Percentiles rank a stretch among this genome's conserved stretches.
phyloP scores from a whole-genome alignment of 2,113 vertebrate genomes.

The Mormyrus lacerda region DNA sequence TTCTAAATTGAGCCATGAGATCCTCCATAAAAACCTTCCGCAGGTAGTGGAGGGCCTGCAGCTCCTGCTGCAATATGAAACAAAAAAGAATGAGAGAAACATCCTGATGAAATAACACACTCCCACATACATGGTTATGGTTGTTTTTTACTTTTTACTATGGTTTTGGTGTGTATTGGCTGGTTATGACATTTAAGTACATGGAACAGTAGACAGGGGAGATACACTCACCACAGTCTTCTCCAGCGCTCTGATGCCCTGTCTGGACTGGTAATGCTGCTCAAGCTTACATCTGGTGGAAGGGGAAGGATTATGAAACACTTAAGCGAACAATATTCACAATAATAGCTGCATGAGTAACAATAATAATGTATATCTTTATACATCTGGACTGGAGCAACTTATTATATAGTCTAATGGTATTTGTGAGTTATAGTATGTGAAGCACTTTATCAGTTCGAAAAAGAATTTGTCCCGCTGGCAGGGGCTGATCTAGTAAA shows the following conservation, averaged over 20 bases:
- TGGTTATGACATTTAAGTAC: background rate
- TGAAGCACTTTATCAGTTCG: background rate
- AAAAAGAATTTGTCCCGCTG: background rate
- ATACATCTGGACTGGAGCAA: background rate
- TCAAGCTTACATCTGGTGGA: conserved; percentile 77
- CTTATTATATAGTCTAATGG: background rate
- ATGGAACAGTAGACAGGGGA: background rate
- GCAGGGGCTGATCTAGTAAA: background rate
- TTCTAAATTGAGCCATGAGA: conserved; percentile 90
- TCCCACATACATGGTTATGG: background rate
- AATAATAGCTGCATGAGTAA: background rate
- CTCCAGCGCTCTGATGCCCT: conserved; percentile 87
- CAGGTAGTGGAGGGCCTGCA: conserved; percentile 94
- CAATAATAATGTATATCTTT: background rate
- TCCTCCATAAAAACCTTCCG: conserved; percentile 95
- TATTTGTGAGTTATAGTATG: background rate
- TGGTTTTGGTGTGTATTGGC: background rate
- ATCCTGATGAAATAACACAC: background rate
- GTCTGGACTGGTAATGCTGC: conserved; percentile 83
- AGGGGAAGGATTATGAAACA: conserved; percentile 16
- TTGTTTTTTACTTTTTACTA: background rate
- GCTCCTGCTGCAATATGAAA: conserved; percentile 66
- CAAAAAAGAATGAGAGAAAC: background rate
- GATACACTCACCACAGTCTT: conserved; percentile 80
- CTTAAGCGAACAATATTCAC: background rate